Conservation (phyloP, 2,888 invertebrate genomes). For the Oscheius onirici region DNA sequence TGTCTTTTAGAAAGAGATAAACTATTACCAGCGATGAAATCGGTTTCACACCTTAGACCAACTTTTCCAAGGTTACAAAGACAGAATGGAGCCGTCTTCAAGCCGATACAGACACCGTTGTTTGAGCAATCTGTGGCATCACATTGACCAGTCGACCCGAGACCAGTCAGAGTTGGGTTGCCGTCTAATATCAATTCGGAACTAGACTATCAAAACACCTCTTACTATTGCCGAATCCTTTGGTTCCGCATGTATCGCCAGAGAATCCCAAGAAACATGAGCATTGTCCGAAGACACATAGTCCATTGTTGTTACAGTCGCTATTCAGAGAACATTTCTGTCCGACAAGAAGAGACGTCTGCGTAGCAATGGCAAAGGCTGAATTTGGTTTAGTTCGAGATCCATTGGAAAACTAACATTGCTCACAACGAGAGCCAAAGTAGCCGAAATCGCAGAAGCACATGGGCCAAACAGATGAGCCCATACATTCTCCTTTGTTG, state of each 20-base stretch:
- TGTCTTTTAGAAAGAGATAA: not conserved
- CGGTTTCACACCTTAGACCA: conserved; percentile 55
- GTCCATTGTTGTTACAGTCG: conserved; percentile 24
- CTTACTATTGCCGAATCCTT: not conserved
- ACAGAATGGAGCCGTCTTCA: conserved; percentile 76
- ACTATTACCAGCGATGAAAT: not conserved
- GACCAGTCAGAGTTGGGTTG: not conserved
- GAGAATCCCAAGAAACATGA: conserved; percentile 25
- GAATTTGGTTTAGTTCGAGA: not conserved
- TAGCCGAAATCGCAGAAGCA: conserved; percentile 62
- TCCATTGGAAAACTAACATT: conserved; percentile 25
- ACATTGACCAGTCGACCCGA: conserved; percentile 14
- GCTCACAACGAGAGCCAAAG: conserved; percentile 57
- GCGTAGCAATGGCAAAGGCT: not conserved
- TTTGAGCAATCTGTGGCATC: conserved; percentile 56
- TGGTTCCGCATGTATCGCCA: conserved; percentile 20
- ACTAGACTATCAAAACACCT: no score
- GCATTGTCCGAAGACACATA: conserved; percentile 26
- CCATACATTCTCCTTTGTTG: conserved; percentile 54
- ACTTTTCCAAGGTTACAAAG: conserved; percentile 75
- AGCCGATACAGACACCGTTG: conserved; percentile 61
- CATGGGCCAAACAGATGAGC: conserved; percentile 42
- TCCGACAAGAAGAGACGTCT: not conserved
- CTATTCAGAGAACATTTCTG: conserved; percentile 2
- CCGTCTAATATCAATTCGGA: not conserved